Evolutionary conservation across 2,797 vertebrate species (phyloP), one percentile per base, ranked within the genome.

Genomic region (Naso thynnoides): DNA sequence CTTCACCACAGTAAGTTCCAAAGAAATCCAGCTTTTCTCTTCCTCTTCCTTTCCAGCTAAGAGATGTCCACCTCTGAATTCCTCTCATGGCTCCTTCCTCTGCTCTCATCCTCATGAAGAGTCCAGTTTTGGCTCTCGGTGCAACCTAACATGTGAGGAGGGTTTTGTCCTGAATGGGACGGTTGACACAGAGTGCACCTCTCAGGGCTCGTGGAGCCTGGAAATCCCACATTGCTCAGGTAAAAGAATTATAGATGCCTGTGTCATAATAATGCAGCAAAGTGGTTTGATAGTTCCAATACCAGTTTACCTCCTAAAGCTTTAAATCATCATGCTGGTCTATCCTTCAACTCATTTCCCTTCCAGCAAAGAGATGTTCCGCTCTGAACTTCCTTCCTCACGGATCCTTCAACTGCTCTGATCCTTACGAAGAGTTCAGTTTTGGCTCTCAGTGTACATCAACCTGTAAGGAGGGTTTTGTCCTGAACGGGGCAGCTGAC

Each of bases 51-150:
- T 68, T 65, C 9, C 53, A 92, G 90, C 72, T 26, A 64, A 42
- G 44, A 74, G 14, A 63, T 89, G 88, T 63, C 49, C 65, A 8
- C 5, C 29, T 23, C 56, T 84, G 53, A 76, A 5, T 6, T 9
- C 62, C 5, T 15, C 56, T 70, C 86, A 86, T 1, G 74, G 82
- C 8, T 70, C 44, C 38, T 38, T 86, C 0, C 1, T 23, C 56
- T 92, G 87, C 61, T 81, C 67, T 13, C 29, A 80, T 56, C 81
- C 82, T 2, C 48, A 85, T 42, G 68, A 38, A 10, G n/a, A 52
- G 19, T 85, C 86, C 50, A 89, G 79, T 58, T 91, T 88, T 77
- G 84, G 67, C 29, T 92, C 90, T 72, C 68, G 0, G 21, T 93
- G 91, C 54, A 59, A 55, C 24, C 3, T 64, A 49, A 75, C 36